Conservation (phyloP, 2,113 vertebrate species). For the Lycaon pictus region DNA sequence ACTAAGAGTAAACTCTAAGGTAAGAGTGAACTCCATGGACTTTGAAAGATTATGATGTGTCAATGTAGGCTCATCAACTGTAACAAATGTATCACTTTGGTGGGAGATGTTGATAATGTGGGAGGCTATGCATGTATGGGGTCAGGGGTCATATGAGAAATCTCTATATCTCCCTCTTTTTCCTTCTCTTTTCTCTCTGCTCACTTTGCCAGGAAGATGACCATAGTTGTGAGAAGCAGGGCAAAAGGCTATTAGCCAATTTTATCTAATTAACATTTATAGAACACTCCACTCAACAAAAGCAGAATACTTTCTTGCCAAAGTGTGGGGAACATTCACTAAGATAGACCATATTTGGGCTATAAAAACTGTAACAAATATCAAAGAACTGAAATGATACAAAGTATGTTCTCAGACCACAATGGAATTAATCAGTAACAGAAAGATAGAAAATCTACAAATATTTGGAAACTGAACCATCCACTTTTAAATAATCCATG, state of each 20-base stretch:
- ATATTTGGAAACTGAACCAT: not conserved
- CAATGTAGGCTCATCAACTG: not conserved
- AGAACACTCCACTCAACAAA: not conserved
- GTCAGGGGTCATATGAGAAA: not conserved
- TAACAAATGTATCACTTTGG: not conserved
- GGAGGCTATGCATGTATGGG: not conserved
- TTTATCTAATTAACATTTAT: not conserved
- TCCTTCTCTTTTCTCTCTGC: not conserved
- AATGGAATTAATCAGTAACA: not conserved
- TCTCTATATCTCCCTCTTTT: not conserved
- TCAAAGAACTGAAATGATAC: not conserved
- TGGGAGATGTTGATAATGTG: too few species aligned
- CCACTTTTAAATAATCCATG: not conserved
- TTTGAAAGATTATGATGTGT: not conserved
- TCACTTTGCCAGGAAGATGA: not conserved
- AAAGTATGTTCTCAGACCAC: not conserved
- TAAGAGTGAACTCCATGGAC: not conserved
- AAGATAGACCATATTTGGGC: not conserved
- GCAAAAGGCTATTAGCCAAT: not conserved
- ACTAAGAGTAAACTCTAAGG: not conserved
- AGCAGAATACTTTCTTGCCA: not conserved
- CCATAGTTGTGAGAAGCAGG: not conserved
- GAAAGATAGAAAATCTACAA: not conserved
- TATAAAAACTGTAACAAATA: not conserved
- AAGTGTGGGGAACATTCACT: not conserved